phyloP scores from a whole-genome alignment of 1,140 invertebrate genomes.

The Drosophila albomicans region DNA sequence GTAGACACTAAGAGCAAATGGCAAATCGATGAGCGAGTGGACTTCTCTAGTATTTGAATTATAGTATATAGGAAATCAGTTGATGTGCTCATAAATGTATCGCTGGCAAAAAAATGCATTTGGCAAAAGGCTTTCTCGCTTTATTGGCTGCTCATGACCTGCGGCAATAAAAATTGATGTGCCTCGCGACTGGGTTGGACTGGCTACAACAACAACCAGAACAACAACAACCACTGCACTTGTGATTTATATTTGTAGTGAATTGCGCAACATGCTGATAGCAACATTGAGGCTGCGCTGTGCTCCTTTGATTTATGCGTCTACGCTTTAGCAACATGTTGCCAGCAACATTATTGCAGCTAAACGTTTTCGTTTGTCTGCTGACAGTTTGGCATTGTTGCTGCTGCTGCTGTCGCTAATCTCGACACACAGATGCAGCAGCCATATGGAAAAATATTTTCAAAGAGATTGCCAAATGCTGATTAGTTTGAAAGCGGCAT shows the following conservation, averaged over 20 bases:
- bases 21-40: slow-evolving; percentile 29
- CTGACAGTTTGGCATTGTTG: slow-evolving; percentile 29
- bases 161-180: slow-evolving; percentile 73
- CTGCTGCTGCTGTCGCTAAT: slow-evolving; percentile 47
- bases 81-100: slow-evolving; percentile 30
- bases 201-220: neutral
- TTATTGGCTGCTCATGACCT: slow-evolving; percentile 78
- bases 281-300: slow-evolving; percentile 1
- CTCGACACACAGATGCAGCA: slow-evolving; percentile 63
- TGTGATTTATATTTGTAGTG: slow-evolving; percentile 37
- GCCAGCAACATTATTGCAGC: slow-evolving; percentile 10
- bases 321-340: slow-evolving; percentile 32
- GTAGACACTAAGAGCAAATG: slow-evolving; percentile 1
- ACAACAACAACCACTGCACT: neutral
- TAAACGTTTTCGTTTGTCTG: slow-evolving; percentile 20
- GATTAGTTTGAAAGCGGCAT: slow-evolving; percentile 72
- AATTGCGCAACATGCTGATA: slow-evolving; percentile 28
- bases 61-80: slow-evolving; percentile 41
- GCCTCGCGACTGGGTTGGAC: slow-evolving; percentile 22
- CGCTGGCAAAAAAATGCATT: slow-evolving; percentile 48
- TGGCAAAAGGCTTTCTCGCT: slow-evolving; percentile 50
- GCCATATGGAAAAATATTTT: slow-evolving; percentile 80
- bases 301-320: slow-evolving; percentile 30
- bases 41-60: neutral
- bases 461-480: slow-evolving; percentile 79